Evolutionary conservation across 2,888 invertebrate genomes (phyloP).

Genomic region (Cartodere bifasciata): DNA sequence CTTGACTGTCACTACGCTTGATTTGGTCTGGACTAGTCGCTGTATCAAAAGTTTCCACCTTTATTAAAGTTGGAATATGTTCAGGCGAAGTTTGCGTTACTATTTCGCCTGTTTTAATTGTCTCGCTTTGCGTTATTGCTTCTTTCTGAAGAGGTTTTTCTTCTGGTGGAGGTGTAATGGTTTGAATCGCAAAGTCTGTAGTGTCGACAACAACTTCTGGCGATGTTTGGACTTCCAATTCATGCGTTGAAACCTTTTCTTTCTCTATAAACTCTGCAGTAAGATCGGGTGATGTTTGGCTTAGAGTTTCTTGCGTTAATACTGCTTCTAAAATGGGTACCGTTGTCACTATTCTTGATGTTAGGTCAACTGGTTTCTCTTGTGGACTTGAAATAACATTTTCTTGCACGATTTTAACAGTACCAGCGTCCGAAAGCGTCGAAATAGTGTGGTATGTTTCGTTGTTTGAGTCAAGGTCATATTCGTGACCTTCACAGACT

Average conservation of each 20-base stretch:
- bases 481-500: too few species aligned
- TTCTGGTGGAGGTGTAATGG: conserved; percentile 29
- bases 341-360: conserved; percentile 35
- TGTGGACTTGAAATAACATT: conserved; percentile 42
- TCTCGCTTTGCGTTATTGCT: conserved; percentile 38
- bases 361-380: conserved; percentile 41
- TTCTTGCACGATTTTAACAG: conserved; percentile 57
- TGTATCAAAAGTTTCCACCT: neutral
- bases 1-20: conserved; percentile 7
- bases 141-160: conserved; percentile 34
- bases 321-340: conserved; percentile 47
- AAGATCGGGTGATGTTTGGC: conserved; percentile 47
- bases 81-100: conserved; percentile 38
- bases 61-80: conserved; percentile 2
- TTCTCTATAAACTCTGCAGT: conserved; percentile 24
- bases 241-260: conserved; percentile 31
- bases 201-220: conserved; percentile 39
- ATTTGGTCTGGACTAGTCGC: too few species aligned
- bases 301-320: conserved; percentile 42
- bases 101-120: conserved; percentile 20
- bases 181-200: conserved; percentile 42
- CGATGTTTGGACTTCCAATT: conserved; percentile 41
- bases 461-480: conserved; percentile 39
- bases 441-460: conserved; percentile 48
- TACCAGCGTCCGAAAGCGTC: conserved; percentile 43